Evolutionary conservation across 2,797 vertebrate genomes (phyloP), one percentile per base, ranked within the genome.

Genomic region (Danio tinwini): DNA sequence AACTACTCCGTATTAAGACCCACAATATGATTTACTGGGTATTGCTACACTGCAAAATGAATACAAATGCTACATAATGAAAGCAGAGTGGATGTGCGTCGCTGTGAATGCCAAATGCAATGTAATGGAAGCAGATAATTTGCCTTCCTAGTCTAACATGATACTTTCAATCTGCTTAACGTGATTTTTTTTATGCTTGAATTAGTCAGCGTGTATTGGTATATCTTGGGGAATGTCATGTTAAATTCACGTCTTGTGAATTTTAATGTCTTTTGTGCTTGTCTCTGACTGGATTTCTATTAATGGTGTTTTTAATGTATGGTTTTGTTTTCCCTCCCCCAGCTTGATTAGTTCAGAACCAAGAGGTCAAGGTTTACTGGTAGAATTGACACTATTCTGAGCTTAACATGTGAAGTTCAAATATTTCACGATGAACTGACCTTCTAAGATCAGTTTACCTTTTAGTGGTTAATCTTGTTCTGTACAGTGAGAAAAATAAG

Each of bases 11-110:
- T 29, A 53, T 17, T 69, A 61, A 62, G 17, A 53, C 45, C 55
- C 45, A 21, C 37, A 19, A 53, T 21, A 59, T 61, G 65, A 69
- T 42, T 78, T 39, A 11, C 44, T 49, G 29, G 12, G 37, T 13
- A 11, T n/a, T 69, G 56, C 56, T 70, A 12, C 45, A 52, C 14
- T 59, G 50, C 21, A 13, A 61, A 70, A 61, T 42, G 6, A 52
- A 29, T 53, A 69, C 17, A 61, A 70, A 55, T 50, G 13, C 65
- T 44, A 78, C 17, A 19, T 78, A 44, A 62, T 52, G 55, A 78
- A 78, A 52, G 39, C 64, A 62, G 52, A 47, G 47, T 42, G 37
- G 14, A 52, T 53, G 45, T 14, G 44, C 13, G 9, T 69, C 21
- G 65, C 47, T 44, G 53, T 52, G 37, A 70, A 69, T 71, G 21